Evolutionary conservation across 2,113 vertebrate species (phyloP).

Genomic region (Geococcyx californianus): DNA sequence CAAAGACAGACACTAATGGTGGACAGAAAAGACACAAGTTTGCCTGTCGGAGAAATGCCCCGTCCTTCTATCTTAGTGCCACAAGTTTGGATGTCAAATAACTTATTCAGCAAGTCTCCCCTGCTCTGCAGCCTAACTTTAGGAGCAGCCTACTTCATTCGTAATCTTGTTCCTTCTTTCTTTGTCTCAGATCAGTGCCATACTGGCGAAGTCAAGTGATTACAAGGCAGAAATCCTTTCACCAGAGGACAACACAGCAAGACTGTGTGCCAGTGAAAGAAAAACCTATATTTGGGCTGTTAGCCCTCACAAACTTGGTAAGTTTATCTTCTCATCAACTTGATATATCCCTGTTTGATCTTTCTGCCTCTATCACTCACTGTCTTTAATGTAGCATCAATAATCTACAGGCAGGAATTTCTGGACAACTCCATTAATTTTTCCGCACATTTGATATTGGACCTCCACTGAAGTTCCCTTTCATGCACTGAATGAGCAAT

Average conservation of each 20-base stretch:
- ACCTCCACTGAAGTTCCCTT: not conserved
- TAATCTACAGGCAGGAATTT: not conserved
- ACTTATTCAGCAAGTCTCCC: not conserved
- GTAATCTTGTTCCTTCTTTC: not conserved
- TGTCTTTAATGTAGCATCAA: not conserved
- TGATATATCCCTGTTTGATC: not conserved
- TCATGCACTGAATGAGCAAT: not conserved
- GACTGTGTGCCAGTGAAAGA: slow-evolving; percentile 61
- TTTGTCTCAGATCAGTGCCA: slow-evolving; percentile 57
- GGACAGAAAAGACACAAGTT: not conserved
- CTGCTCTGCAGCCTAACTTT: not conserved
- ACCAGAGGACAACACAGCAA: not conserved
- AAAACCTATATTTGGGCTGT: slow-evolving; percentile 72
- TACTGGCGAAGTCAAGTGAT: slow-evolving; percentile 36
- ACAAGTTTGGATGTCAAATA: not conserved
- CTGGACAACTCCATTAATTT: not conserved
- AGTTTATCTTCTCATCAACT: not conserved
- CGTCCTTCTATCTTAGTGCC: not conserved
- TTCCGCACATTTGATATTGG: not conserved
- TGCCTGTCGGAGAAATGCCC: not conserved
- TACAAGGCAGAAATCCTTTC: slow-evolving; percentile 47
- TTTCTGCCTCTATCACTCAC: not conserved
- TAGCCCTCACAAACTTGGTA: slow-evolving; percentile 56
- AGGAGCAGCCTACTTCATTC: not conserved
- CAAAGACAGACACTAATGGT: not conserved